Evolutionary conservation across 2,888 invertebrate genomes (phyloP), one percentile per base, ranked within the genome.

Genomic region (Schrankia costaestrigalis): DNA sequence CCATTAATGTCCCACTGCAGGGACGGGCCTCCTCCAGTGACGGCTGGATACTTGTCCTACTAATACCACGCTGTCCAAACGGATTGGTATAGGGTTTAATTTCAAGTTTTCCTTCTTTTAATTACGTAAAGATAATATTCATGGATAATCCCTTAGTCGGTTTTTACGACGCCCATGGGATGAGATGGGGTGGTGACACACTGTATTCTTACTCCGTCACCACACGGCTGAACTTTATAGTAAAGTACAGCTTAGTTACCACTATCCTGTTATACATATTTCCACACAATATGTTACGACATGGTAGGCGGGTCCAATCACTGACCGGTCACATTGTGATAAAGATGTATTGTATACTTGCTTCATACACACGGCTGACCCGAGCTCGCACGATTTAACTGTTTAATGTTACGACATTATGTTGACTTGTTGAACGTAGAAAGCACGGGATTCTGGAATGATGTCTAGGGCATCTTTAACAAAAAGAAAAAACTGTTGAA

Each of bases 371-470:
- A 43, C 46, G 43, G 33, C 45, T 49, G 24, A 41, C 27, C 39
- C 24, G 9, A 38, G 56, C 49, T 56, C 52, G 63, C 78, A 77
- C 71, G 78, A 75, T 66, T 77, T 75, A 78, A 73, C 76, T 75
- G 78, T 72, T 63, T 68, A 63, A 57, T 26, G 65, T 77, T 73
- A 60, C 70, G 64, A 73, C 68, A 71, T 52, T 24, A 18, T 4
- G 12, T 26, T 14, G 41, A 40, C 45, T 41, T 10, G 27, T 46
- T 54, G 59, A 47, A 57, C 46, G 35, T 33, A 49, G 62, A 47
- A 31, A 39, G 63, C 59, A 68, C 51, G 40, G 41, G n/a, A n/a
- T n/a, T n/a, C n/a, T n/a, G n/a, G n/a, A n/a, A n/a, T n/a, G n/a
- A n/a, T n/a, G n/a, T n/a, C n/a, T n/a, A n/a, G n/a, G n/a, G n/a